These are phyloP conservation scores for Campopleginae sp. DNA, from an alignment of 2,888 invertebrate genomes.

Conservation along the genomic window DNA sequence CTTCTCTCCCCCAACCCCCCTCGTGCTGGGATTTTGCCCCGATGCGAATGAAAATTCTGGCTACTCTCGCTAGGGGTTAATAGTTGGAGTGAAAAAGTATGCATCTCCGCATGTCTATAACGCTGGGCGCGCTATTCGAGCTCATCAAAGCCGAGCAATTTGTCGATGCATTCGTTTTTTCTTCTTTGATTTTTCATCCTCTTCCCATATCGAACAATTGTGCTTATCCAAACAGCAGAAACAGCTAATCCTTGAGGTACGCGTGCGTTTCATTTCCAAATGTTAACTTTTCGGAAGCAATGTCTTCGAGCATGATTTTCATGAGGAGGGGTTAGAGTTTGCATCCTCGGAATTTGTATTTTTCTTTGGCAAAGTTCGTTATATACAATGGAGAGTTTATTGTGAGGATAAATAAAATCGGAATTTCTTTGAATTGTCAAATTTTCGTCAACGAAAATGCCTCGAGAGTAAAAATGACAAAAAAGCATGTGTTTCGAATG, in stretches of 20 bases:
- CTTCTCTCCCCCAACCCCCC: not conserved
- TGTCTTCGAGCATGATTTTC: too few species aligned
- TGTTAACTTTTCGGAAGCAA: too few species aligned
- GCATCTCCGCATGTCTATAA: not conserved
- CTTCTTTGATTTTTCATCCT: not conserved
- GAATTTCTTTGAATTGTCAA: too few species aligned
- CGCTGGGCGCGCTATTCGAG: not conserved
- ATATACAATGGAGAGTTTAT: too few species aligned
- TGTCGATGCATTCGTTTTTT: not conserved
- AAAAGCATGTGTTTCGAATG: too few species aligned
- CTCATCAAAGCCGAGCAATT: constrained; percentile 8
- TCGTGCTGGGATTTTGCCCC: not conserved
- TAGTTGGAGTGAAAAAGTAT: constrained; percentile 3
- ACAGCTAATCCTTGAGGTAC: not conserved
- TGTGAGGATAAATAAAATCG: too few species aligned
- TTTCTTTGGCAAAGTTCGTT: too few species aligned
- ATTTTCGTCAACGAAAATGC: too few species aligned
- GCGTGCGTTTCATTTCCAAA: too few species aligned
- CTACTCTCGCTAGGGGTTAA: constrained; percentile 20
- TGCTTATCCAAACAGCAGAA: not conserved
- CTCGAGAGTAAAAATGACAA: too few species aligned
- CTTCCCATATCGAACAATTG: not conserved
- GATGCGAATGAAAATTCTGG: constrained; percentile 45
- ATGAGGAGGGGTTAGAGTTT: too few species aligned
- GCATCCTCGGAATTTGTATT: too few species aligned